Conservation (phyloP, 2,888 invertebrate genomes). For the Kryphioiulus occultus region DNA sequence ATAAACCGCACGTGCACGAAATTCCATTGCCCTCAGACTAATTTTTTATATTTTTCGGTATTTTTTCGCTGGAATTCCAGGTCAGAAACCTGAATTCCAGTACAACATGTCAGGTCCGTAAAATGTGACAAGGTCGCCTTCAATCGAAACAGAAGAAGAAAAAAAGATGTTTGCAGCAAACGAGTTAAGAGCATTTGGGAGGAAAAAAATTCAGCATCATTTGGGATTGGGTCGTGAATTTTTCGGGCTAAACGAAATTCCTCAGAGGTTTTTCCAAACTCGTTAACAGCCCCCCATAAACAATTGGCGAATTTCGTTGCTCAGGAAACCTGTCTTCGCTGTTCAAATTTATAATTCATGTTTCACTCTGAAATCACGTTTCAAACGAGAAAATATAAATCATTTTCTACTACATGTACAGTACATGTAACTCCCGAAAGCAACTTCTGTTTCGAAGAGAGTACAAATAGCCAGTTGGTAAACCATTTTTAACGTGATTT, state of each 20-base stretch:
- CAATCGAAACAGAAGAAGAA: not conserved
- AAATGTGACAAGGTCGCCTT: not conserved
- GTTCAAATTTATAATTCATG: slow-evolving; percentile 1
- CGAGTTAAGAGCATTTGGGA: not conserved
- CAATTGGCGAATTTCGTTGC: not conserved
- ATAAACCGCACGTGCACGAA: not conserved
- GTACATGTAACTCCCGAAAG: too few species aligned
- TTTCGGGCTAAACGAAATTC: not conserved
- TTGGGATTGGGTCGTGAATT: not conserved
- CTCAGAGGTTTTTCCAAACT: not conserved
- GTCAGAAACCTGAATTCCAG: not conserved
- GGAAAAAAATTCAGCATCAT: too few species aligned
- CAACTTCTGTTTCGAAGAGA: too few species aligned
- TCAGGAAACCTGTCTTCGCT: not conserved
- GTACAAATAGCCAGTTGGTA: too few species aligned
- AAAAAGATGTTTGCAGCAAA: not conserved
- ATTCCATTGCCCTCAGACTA: too few species aligned
- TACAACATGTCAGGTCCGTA: not conserved
- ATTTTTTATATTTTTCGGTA: too few species aligned
- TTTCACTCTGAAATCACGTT: not conserved
- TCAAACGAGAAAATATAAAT: too few species aligned
- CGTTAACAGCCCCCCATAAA: not conserved
- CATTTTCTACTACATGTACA: too few species aligned
- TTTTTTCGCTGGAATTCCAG: too few species aligned
- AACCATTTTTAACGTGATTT: too few species aligned